Evolutionary conservation across 2,888 invertebrate species (phyloP).

Genomic region (Yponomeuta evonymella): DNA sequence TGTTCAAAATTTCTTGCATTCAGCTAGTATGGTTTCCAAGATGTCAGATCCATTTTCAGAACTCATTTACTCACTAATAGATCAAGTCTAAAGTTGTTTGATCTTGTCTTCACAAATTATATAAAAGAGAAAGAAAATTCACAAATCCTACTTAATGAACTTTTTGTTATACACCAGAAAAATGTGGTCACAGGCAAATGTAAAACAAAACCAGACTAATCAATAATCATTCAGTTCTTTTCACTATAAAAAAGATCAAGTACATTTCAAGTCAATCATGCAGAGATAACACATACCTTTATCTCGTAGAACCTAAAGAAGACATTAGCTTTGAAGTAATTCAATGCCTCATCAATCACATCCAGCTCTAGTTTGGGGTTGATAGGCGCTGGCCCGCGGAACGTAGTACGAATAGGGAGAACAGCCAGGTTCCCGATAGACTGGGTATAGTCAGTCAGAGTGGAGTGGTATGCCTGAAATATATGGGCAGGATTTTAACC

Average conservation of each 20-base stretch:
- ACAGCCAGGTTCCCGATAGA: constrained; percentile 95
- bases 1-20: no score
- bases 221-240: constrained; percentile 2
- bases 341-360: constrained; percentile 97
- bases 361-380: constrained; percentile 82
- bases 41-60: no score
- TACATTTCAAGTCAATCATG: neutral
- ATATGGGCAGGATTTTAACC: neutral
- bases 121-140: no score
- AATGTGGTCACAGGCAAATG: no score
- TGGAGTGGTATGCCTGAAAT: constrained; percentile 96
- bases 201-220: neutral
- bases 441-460: constrained; percentile 83
- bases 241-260: no score
- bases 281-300: constrained; percentile 78
- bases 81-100: no score
- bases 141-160: no score
- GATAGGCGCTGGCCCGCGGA: constrained; percentile 93
- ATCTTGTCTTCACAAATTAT: no score
- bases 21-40: no score
- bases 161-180: no score
- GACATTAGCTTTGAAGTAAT: constrained; percentile 98
- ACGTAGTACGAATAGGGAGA: constrained; percentile 91
- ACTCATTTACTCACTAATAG: no score
- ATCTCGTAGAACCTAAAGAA: constrained; percentile 99